Conservation (phyloP, 2,797 vertebrate genomes). For the Danio albolineatus region DNA sequence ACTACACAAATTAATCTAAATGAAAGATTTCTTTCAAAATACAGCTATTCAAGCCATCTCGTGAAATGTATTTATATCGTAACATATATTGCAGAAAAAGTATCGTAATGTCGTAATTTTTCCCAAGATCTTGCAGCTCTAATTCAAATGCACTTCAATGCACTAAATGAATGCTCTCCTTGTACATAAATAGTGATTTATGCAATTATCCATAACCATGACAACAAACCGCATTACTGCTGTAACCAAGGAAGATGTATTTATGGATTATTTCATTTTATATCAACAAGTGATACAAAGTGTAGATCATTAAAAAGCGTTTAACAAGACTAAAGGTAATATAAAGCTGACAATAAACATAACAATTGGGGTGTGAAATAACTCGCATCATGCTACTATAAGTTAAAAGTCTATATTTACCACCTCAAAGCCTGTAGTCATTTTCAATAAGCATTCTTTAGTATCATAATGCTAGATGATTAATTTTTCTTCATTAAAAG, state of each 20-base stretch:
- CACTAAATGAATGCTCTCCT: background rate
- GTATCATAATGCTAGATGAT: background rate
- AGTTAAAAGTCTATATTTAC: background rate
- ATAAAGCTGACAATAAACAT: background rate
- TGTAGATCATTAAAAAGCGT: slow-evolving; percentile 2
- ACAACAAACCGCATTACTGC: background rate
- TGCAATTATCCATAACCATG: background rate
- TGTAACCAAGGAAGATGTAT: background rate
- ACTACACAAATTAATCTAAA: no score
- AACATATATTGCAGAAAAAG: no score
- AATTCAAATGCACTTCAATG: background rate
- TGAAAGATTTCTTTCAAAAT: no score
- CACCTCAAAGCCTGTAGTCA: background rate
- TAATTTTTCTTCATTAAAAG: background rate
- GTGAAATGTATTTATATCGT: no score
- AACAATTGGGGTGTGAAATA: background rate
- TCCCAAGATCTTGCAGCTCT: no score
- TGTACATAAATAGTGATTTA: background rate
- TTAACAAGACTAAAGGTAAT: background rate
- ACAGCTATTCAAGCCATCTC: no score
- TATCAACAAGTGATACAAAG: background rate
- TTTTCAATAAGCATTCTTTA: background rate
- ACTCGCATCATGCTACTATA: background rate
- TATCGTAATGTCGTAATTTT: no score
- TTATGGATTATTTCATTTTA: background rate